Evolutionary conservation across 2,888 invertebrate species (phyloP), one percentile per base, ranked within the genome.

Genomic region (Eupithecia subfuscata): DNA sequence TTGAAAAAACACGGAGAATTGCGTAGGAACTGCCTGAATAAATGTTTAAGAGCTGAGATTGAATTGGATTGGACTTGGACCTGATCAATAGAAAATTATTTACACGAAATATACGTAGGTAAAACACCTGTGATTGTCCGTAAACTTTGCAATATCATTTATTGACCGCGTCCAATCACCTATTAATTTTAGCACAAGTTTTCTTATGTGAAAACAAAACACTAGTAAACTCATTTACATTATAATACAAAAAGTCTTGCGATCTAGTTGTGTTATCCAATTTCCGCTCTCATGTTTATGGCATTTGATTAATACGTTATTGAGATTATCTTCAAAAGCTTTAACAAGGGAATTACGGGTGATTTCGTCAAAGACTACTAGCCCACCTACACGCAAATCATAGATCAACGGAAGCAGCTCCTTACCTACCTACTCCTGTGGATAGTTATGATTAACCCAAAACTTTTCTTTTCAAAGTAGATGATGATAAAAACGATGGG

Each of bases 321-420:
- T 76, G 75, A 81, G 83, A 86, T 90, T 88, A 90, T 90, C 86
- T 90, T 86, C 85, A 84, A 76, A 83, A 86, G 87, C 86, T 83
- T 87, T 90, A 92, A 93, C 93, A 90, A 93, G 92, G 89, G 87
- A 91, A 94, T 94, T 93, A 93, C 87, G 88, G 92, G 90, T 93
- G 85, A 93, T 94, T 93, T 91, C 86, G 86, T 84, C 84, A 84
- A 87, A 90, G 86, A 88, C 88, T 87, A 88, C 84, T 79, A 84
- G 93, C 89, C 93, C 93, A 94, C 93, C 93, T 93, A 93, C 90
- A 81, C 80, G 80, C 80, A 87, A 22, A 52, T 8, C 69, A 71
- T 48, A 76, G 76, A 14, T 64, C 2, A 74, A 69, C 7, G 6
- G 11, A 48, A 34, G n/a, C 22, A 69, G 71, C 65, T 71, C 14